A percentile compares a stretch with the other conserved stretches of the same genome.
Conservation (phyloP, 2,113 vertebrate genomes). For the Sceloporus undulatus region DNA sequence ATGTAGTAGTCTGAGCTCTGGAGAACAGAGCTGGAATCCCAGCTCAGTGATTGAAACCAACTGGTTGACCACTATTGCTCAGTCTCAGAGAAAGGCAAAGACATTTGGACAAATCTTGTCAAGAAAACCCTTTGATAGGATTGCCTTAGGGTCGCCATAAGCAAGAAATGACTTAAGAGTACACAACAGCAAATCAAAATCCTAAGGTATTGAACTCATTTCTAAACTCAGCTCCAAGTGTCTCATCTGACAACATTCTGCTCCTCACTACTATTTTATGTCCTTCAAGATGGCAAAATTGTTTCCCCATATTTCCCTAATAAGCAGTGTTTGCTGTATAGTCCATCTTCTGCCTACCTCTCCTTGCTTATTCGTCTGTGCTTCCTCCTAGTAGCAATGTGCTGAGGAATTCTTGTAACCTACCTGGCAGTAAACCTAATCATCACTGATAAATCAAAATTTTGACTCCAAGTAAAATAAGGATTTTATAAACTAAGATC, state of each 20-base stretch:
- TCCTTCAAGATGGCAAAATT: not conserved
- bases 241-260: slow-evolving; percentile 20
- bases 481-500: slow-evolving; percentile 66
- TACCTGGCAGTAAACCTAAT: slow-evolving; percentile 56
- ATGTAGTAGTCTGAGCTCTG: no score
- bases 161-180: no score
- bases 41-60: no score
- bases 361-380: not conserved
- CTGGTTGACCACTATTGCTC: no score
- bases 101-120: no score
- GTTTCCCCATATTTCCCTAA: slow-evolving; percentile 13
- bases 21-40: no score
- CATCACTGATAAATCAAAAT: slow-evolving; percentile 66
- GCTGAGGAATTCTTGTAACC: slow-evolving; percentile 40
- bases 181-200: no score
- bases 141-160: no score
- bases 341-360: slow-evolving; percentile 24
- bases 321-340: not conserved
- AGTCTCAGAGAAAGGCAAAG: no score
- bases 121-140: no score
- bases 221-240: not conserved
- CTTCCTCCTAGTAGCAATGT: slow-evolving; percentile 33
- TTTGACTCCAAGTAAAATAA: slow-evolving; percentile 65
- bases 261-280: not conserved
- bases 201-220: no score